Evolutionary conservation across 2,797 vertebrate species (phyloP), one percentile per base, ranked within the genome.

Genomic region (Anguilla pacifica): DNA sequence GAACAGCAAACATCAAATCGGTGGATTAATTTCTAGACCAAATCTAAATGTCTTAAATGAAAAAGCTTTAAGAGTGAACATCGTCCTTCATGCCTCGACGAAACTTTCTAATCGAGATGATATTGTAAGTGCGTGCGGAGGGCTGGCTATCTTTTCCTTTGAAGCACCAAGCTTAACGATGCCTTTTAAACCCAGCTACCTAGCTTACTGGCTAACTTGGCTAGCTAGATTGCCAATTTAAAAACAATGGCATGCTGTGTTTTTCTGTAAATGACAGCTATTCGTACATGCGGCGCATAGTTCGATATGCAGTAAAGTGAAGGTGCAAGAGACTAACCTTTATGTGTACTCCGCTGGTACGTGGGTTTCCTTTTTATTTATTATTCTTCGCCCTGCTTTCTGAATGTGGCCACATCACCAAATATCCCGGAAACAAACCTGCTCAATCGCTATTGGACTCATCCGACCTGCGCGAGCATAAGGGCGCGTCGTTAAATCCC

Each of bases 401-500:
- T 84, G 93, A 92, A 90, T 93, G 90, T 90, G 96, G 96, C 96
- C 96, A 97, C 96, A 96, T 97, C 96, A 96, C 90, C 93, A 92
- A 95, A 95, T 94, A 94, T 88, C 94, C 96, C 95, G 96, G 96
- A 97, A 97, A 94, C 95, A 90, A 92, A 94, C 89, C 85, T 92
- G 67, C 93, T 90, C 22, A 46, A 74, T 92, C 77, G 87, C 92
- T 94, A 96, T 96, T 96, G 96, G 96, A 88, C 92, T 57, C 39
- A 31, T 7, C 61, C 70, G 89, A 87, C 53, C 88, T 77, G 89
- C 89, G 89, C 46, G 5, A 19, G 13, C 55, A 0, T 49, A 89
- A 95, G 95, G 94, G 93, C 92, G 89, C 10, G 94, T 93, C 59
- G 57, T 43, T 82, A 92, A 94, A 86, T 92, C 86, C 11, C 39